Base-by-base conservation (phyloP, 2,888 invertebrate genomes). In the Diarsia mendica region DNA sequence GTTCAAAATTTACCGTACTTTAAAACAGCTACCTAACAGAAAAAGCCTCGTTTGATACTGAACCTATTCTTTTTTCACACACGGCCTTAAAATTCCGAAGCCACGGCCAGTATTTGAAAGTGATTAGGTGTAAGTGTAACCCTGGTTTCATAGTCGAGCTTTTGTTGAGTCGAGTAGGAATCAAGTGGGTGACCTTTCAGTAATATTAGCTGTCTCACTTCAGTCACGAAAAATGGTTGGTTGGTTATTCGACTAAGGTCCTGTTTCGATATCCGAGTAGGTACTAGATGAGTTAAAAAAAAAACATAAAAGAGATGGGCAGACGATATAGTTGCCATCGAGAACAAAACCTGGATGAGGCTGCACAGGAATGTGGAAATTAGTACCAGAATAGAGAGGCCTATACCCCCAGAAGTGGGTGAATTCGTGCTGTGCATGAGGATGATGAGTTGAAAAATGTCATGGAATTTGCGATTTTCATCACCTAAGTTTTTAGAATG, bases 61-160 rank as follows among this genome's bases (percentile, higher is more conserved):
- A 64, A 48, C 20, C 39, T 48, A 60, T 33, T 73, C 13, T 74
- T 83, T 82, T 70, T 82, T 69, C 61, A 71, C 4, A 60, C 46
- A 11, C n/a, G 82, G 46, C 82, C 82, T 82, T 61, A 11, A 68
- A 55, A 83, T 82, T 80, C 82, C 77, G 23, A 61, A 48, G 67
- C 51, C 69, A 80, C 23, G 84, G 82, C n/a, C 77, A 74, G 11
- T 74, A 65, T 83, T 83, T 61, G 77, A 84, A 83, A 83, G 80
- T 82, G 60, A 69, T 79, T 71, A 67, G 70, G 48, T 39, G 51
- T 51, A 79, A 83, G 48, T 39, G 51, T 51, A 79, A 83, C 76
- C 69, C 72, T 76, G 80, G 72, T 53, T 51, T 49, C 15, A n/a
- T 8, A 72, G 46, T 15, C 28, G 46, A 76, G 69, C 55, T 83